These are phyloP conservation scores for Calyptomena viridis DNA, from an alignment of 2,113 vertebrate genomes.

Conservation along the genomic window DNA sequence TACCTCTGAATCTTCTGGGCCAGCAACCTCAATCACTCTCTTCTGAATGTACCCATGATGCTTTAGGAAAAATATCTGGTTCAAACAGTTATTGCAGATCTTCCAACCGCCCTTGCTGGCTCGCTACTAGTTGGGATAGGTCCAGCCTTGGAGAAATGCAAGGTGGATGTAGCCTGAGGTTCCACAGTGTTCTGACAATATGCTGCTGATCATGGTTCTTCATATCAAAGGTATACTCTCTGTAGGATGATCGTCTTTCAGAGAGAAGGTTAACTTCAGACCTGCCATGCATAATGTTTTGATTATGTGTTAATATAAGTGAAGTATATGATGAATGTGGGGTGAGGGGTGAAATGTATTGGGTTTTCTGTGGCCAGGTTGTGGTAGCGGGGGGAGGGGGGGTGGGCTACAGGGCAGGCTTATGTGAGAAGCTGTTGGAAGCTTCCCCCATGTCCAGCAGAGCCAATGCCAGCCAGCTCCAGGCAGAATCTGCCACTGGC, in stretches of 20 bases:
- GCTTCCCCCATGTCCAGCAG: too few species aligned
- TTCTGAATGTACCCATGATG: background rate
- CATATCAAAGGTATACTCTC: background rate
- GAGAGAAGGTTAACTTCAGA: background rate
- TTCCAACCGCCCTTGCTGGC: background rate
- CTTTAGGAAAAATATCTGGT: background rate
- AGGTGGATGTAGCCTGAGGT: background rate
- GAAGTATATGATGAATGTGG: too few species aligned
- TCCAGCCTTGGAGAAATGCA: background rate
- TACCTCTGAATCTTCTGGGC: background rate
- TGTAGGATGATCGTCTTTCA: background rate
- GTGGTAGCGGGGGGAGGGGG: too few species aligned
- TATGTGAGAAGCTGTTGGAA: too few species aligned
- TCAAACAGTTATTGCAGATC: background rate
- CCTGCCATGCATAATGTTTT: background rate
- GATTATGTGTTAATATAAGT: too few species aligned
- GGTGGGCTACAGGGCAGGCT: too few species aligned
- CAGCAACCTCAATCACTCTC: background rate
- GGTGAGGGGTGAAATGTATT: too few species aligned
- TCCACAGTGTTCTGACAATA: background rate
- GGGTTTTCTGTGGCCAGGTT: too few species aligned
- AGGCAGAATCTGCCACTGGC: too few species aligned
- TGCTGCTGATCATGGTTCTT: background rate
- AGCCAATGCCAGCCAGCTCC: too few species aligned
- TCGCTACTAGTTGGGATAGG: background rate